Evolutionary conservation across 1,140 invertebrate species (phyloP).

Genomic region (Drosophila murphyi): DNA sequence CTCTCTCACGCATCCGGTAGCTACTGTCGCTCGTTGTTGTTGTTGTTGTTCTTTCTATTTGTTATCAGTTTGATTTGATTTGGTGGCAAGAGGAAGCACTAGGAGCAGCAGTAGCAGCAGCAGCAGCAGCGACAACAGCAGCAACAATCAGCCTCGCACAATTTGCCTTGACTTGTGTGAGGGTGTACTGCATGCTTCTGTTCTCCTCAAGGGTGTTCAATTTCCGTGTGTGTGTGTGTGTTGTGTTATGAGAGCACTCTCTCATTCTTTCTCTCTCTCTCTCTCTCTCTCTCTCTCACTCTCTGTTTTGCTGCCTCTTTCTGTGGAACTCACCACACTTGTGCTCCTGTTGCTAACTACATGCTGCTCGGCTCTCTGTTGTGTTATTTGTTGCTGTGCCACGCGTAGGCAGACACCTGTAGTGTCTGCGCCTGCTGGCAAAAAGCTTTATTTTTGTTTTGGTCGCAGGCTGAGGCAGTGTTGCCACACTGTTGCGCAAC

Average conservation of each 20-base stretch:
- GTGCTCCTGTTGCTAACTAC: slow-evolving; percentile 51
- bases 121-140: slow-evolving; percentile 21
- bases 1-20: slow-evolving; percentile 29
- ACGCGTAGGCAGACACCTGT: slow-evolving; percentile 59
- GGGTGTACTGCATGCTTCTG: slow-evolving; percentile 34
- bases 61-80: slow-evolving; percentile 81
- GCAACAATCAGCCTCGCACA: slow-evolving; percentile 61
- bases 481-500: slow-evolving; percentile 18
- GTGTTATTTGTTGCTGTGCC: slow-evolving; percentile 31
- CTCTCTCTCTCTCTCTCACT: slow-evolving; percentile 1
- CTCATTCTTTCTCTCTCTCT: background rate
- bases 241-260: slow-evolving; percentile 10
- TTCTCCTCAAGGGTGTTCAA: slow-evolving; percentile 55
- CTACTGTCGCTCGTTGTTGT: background rate
- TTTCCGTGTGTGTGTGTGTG: slow-evolving; percentile 21
- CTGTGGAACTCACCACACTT: slow-evolving; percentile 60
- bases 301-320: background rate
- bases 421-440: slow-evolving; percentile 42
- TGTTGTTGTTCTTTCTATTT: slow-evolving; percentile 38
- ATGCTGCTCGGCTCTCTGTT: slow-evolving; percentile 19
- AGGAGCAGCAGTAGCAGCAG: slow-evolving; percentile 16
- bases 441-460: slow-evolving; percentile 53
- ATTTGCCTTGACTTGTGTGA: slow-evolving; percentile 64
- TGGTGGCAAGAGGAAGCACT: slow-evolving; percentile 34
- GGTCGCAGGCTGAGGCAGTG: slow-evolving; percentile 5